Percentiles rank a stretch among this genome's conserved stretches.
Evolutionary conservation across 2,113 vertebrate genomes (phyloP).

Genomic region (Halcyon senegalensis): DNA sequence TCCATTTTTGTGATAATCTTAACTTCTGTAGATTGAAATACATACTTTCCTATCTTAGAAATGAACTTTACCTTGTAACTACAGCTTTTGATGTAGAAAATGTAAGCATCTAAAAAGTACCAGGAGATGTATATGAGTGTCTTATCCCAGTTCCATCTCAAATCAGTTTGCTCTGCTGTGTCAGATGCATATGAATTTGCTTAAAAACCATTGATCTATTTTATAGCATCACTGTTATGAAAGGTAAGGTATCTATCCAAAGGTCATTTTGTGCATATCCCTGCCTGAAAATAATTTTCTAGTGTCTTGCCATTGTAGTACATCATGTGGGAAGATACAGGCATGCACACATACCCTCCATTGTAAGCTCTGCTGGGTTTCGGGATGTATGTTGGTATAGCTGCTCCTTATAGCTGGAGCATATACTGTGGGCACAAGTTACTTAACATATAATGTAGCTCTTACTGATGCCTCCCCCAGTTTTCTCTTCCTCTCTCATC

Average conservation of each 20-base stretch:
- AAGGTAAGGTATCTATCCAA: not conserved
- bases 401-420: not conserved
- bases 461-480: not conserved
- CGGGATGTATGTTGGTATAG: not conserved
- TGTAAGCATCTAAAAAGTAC: not conserved
- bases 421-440: not conserved
- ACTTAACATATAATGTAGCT: accelerated
- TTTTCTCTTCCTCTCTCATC: not conserved
- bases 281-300: not conserved
- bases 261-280: not conserved
- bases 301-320: not conserved
- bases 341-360: accelerated
- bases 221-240: not conserved
- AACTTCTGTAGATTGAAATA: not conserved
- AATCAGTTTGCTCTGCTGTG: not conserved
- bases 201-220: not conserved
- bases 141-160: not conserved
- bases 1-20: not conserved
- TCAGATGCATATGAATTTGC: not conserved
- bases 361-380: not conserved
- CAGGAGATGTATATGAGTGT: not conserved
- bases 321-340: not conserved
- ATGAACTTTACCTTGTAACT: not conserved
- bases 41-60: not conserved
- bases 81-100: not conserved